Conservation (phyloP, 1,140 invertebrate species). For the Musca domestica region DNA sequence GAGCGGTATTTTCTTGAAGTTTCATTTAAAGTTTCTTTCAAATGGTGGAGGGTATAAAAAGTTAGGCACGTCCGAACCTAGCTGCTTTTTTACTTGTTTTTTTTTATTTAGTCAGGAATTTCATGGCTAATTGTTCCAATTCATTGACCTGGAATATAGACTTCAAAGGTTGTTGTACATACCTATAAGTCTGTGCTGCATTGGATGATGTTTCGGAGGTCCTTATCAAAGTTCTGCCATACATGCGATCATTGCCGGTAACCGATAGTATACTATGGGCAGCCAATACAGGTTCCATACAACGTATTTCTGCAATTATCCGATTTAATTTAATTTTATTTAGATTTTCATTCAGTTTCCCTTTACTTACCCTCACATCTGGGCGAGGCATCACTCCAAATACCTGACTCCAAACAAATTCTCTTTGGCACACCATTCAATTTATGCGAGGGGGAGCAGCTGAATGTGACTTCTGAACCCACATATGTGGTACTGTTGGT, state of each 20-base stretch:
- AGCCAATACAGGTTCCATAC: slow-evolving; percentile 75
- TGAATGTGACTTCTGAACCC: slow-evolving; percentile 75
- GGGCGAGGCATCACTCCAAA: slow-evolving; percentile 81
- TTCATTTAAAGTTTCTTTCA: no score
- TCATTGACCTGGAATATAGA: no score
- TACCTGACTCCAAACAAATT: slow-evolving; percentile 73
- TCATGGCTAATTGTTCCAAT: no score
- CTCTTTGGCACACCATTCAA: slow-evolving; percentile 71
- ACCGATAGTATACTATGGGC: slow-evolving; percentile 82
- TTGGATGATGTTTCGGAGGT: slow-evolving; percentile 66
- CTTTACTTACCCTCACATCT: slow-evolving; percentile 71
- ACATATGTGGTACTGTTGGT: slow-evolving; percentile 75
- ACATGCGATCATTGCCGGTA: slow-evolving; percentile 84
- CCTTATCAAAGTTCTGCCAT: slow-evolving; percentile 74
- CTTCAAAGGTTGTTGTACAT: slow-evolving; percentile 7
- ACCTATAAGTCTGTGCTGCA: slow-evolving; percentile 74
- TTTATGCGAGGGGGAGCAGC: slow-evolving; percentile 76
- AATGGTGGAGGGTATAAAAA: no score
- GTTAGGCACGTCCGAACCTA: no score
- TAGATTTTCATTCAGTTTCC: no score
- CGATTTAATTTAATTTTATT: no score
- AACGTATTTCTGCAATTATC: slow-evolving; percentile 69
- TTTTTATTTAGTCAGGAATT: no score
- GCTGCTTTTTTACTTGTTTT: no score
- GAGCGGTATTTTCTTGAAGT: no score